Evolutionary conservation across 1,140 invertebrate genomes (phyloP), one percentile per base, ranked within the genome.

Genomic region (Eueides isabella): DNA sequence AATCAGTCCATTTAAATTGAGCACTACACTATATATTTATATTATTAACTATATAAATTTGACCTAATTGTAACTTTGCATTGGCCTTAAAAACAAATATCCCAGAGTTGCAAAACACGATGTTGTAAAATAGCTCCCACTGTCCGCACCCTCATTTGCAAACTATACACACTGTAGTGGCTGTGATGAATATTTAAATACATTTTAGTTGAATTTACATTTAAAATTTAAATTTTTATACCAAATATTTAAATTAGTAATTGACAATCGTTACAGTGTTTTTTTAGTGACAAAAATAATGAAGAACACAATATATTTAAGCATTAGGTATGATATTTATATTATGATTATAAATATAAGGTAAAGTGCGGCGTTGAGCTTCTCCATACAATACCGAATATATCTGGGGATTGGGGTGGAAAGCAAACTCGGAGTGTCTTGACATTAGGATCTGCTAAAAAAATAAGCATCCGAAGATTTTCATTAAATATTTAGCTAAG

Each of bases 101-200:
- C 11, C 48, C 48, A 55, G 19, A 64, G 78, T 78, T 67, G 62
- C 72, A 76, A 80, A 84, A 80, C 76, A 81, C 82, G 78, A 76
- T 69, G 74, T 76, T 82, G 80, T 76, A 78, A 83, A 80, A 81
- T 80, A 84, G 81, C 23, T 78, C 84, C 72, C 78, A 83, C 80
- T 80, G 79, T 71, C 41, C 44, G 48, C 44, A 79, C 83, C 81
- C 81, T 85, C 80, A 82, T 85, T 87, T 82, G 67, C 74, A 72
- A n/a, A 81, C 28, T 16, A 63, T 19, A 9, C 64, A 84, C 81
- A 83, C 44, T 30, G 41, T 67, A 79, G 72, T 12, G 67, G 9
- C 16, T n/a, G 23, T 23, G 41, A 30, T 61, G n/a, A 30, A 33
- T 33, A 41, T 55, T 55, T 62, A 62, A 28, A 41, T 55, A 55